Evolutionary conservation across 2,888 invertebrate genomes (phyloP), one percentile per base, ranked within the genome.

Genomic region (Chironomus riparius): DNA sequence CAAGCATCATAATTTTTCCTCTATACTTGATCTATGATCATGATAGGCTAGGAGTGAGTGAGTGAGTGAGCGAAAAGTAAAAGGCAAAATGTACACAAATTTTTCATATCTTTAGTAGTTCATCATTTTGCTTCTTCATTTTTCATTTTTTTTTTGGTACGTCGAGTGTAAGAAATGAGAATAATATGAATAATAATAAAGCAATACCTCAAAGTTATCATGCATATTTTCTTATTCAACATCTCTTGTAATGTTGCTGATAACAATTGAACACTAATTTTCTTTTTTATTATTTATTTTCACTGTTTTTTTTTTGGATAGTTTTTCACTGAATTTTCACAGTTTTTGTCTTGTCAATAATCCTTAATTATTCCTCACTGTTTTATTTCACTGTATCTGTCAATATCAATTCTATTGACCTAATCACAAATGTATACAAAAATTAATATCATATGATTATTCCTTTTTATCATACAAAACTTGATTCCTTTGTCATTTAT

Each of bases 161-260:
- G 38, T 38, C 38, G 38, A 38, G 38, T 38, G 38, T 10, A 38
- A 38, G 56, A 56, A 56, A 56, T 56, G 18, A 56, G 7, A 56
- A 56, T 56, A 56, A 56, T 56, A 18, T 56, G n/a, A 56, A 18
- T 18, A 56, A 72, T 62, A 72, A 56, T 24, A 50, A 62, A 62
- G 74, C 47, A 74, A 74, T 74, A 74, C 74, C 74, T 74, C 74
- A 74, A 24, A 47, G 74, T 74, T 74, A 74, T 74, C 74, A 68
- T 38, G 62, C 74, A 74, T 74, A 61, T 48, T 48, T 74, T 68
- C 28, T 72, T 62, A 18, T 56, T 18, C 56, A 56, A 56, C 18
- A 18, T 56, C 18, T 56, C n/a, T 56, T 15, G 38, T 56, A 18
- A 56, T 38, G 38, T 38, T 56, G 56, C 56, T 72, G 72, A 61